Conservation (phyloP, 1,140 invertebrate genomes). For the Drosophila ogumai region DNA sequence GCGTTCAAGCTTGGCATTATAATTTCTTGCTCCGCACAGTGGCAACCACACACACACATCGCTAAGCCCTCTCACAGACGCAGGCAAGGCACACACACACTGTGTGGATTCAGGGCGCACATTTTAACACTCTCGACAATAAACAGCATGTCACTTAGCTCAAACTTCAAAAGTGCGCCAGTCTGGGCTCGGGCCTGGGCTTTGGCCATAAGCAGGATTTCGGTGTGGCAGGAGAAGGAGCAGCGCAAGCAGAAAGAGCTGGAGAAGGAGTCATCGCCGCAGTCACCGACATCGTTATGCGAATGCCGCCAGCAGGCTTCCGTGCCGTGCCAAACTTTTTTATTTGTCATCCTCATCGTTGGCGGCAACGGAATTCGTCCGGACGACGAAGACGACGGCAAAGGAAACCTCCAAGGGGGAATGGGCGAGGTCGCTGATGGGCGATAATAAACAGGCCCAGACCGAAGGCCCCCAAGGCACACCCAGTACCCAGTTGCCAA, state of each 20-base stretch:
- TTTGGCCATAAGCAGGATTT: slow-evolving; percentile 19
- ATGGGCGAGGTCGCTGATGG: slow-evolving; percentile 29
- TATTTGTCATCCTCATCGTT: slow-evolving; percentile 70
- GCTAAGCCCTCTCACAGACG: slow-evolving; percentile 23
- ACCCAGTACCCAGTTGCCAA: slow-evolving; percentile 20
- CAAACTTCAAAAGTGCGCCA: slow-evolving; percentile 83
- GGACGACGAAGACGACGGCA: slow-evolving; percentile 31
- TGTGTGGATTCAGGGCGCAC: slow-evolving; percentile 56
- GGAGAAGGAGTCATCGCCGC: slow-evolving; percentile 51
- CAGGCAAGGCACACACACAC: slow-evolving; percentile 20
- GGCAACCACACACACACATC: slow-evolving; percentile 34
- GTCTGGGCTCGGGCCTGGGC: slow-evolving; percentile 42
- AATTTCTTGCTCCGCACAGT: slow-evolving; percentile 81
- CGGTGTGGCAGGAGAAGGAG: slow-evolving; percentile 1
- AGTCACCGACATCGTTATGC: slow-evolving; percentile 82
- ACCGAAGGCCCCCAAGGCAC: slow-evolving; percentile 14
- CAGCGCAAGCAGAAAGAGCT: background rate
- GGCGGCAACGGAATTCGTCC: slow-evolving; percentile 62
- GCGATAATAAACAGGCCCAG: slow-evolving; percentile 77
- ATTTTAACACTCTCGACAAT: slow-evolving; percentile 85
- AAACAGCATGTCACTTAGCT: slow-evolving; percentile 85
- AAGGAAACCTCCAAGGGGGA: slow-evolving; percentile 11
- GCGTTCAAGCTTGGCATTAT: slow-evolving; percentile 78
- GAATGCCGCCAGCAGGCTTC: slow-evolving; percentile 81
- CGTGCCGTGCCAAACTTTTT: slow-evolving; percentile 73